Evolutionary conservation across 2,797 vertebrate species (phyloP), one percentile per base, ranked within the genome.

Genomic region (Schizopygopsis malacanthus): DNA sequence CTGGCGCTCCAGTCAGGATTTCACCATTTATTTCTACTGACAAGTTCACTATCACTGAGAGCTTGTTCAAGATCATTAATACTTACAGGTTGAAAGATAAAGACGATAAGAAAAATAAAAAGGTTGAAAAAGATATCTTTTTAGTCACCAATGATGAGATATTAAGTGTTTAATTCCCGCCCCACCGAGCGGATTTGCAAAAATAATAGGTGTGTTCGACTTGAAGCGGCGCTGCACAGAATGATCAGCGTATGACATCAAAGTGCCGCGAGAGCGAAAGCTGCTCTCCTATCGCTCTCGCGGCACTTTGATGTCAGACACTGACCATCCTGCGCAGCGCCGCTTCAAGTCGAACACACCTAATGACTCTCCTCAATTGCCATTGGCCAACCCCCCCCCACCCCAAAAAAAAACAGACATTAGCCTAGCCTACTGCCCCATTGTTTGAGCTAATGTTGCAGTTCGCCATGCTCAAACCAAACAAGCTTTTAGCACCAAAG

Each of bases 81-180:
- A 85, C 79, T 79, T 85, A 85, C 83, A 85, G n/a, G 11, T 37
- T 65, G 59, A n/a, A 79, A 83, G 54, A 43, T 67, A 70, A 69
- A 20, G 2, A 77, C 1, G 8, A 41, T 83, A 13, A 37, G 45
- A 50, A 16, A 25, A 61, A 47, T n/a, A 3, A 69, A 63, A 63
- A 45, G 15, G 2, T 15, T 2, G 25, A 70, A 37, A 54, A 81
- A 39, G 11, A 47, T 20, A 59, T 20, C 67, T 50, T 65, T 54
- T 43, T 43, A 2, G 28, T 54, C 12, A 39, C 12, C 50, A 28
- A 3, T 25, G 9, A 16, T 56, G 11, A 71, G 37, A 69, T 59
- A 2, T 54, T n/a, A 69, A 28, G 59, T 25, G 59, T 63, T 63
- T 16, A 33, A 65, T 65, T 16, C 25, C 61, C 13, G 6, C 61